Evolutionary conservation across 2,888 invertebrate species (phyloP), one percentile per base, ranked within the genome.

Genomic region (Tridacna gigas): DNA sequence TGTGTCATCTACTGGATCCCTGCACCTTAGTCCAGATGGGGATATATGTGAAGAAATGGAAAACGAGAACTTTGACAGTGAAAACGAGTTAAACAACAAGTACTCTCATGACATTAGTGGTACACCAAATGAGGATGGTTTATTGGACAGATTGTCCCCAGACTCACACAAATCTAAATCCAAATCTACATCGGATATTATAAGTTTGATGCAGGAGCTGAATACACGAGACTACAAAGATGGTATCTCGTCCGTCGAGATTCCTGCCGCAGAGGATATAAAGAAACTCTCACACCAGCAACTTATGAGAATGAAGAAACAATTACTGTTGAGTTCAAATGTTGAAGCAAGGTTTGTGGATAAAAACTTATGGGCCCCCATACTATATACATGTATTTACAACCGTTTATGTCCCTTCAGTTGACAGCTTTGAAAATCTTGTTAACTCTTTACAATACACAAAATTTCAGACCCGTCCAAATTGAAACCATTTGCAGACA

Each of bases 1-100:
- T 15, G 95, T 95, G 5, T 95, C 95, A 66, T 95, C 95, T 13
- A 94, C 94, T 5, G 94, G 94, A 20, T 95, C 95, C 3, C 91
- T 95, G 25, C 94, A 95, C 81, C 84, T 93, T 25, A 92, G 91
- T 83, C 92, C 91, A 0, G 94, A 94, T 9, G 90, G 89, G 67
- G 93, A 94, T 73, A 92, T 92, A 73, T 89, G 89, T 79, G 93
- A 93, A 80, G 92, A 92, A 75, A 82, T 82, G n/a, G 91, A 90
- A 37, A 61, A 76, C 11, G 84, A 86, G 22, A 65, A 65, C n/a
- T 47, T 56, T 15, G 77, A 83, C 60, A 83, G 79, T 81, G 89
- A 88, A 67, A 82, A 84, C 2, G 86, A 86, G 28, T 74, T 61
- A 51, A 81, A 80, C 20, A 86, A 88, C 48, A 74, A 80, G 18